Conservation (phyloP, 2,888 invertebrate species). For the Lasioglossum morio region DNA sequence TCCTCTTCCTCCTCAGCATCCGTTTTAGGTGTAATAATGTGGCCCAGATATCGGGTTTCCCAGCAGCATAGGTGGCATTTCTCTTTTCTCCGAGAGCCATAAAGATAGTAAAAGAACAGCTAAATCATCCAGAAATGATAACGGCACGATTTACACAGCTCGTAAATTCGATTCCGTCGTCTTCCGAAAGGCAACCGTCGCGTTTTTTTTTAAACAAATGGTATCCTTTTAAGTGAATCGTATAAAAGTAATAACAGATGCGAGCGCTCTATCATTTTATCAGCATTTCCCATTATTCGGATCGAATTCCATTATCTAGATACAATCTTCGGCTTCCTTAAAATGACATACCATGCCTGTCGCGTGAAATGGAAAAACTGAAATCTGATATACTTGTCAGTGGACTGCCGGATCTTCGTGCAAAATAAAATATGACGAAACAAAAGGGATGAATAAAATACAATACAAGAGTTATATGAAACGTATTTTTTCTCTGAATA, state of each 20-base stretch:
- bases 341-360: background rate
- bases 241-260: background rate
- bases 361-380: background rate
- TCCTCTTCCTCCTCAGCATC: background rate
- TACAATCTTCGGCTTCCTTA: background rate
- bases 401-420: background rate
- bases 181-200: background rate
- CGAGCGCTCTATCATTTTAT: background rate
- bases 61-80: background rate
- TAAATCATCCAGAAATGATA: slow-evolving; percentile 5
- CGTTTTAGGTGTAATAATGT: background rate
- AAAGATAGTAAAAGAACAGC: background rate
- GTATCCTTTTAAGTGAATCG: background rate
- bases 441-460: background rate
- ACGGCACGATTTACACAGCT: background rate
- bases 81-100: background rate
- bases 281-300: background rate
- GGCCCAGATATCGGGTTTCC: background rate
- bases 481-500: background rate
- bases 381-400: background rate
- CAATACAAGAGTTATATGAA: background rate
- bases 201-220: background rate
- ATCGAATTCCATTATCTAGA: background rate
- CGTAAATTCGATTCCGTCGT: background rate
- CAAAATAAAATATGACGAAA: too few species aligned